phyloP scores from a whole-genome alignment of 2,113 vertebrate genomes.

The Sakesphorus luctuosus region DNA sequence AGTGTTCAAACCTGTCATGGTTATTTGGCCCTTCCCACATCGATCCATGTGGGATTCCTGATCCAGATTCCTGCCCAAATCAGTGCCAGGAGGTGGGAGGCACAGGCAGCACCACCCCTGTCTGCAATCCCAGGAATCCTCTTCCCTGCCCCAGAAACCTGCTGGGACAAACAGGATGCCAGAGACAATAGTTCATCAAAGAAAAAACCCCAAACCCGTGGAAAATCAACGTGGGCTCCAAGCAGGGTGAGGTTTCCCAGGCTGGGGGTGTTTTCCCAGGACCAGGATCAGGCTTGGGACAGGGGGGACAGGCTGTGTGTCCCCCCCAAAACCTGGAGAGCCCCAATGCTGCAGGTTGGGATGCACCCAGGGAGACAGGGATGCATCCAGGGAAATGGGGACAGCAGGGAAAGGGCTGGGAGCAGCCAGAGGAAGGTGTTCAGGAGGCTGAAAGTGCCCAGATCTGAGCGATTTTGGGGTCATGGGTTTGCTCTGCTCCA shows the following conservation, averaged over 20 bases:
- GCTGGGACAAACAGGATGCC: slow-evolving; percentile 1
- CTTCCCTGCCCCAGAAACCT: neutral
- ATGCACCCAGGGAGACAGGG: too few relatives aligned
- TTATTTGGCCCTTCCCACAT: neutral
- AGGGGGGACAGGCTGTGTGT: fast-evolving
- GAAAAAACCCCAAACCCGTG: fast-evolving
- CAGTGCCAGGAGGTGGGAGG: neutral
- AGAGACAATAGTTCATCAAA: neutral
- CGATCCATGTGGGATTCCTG: fast-evolving
- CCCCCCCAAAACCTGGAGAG: fast-evolving
- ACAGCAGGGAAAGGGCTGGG: fast-evolving
- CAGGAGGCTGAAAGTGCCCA: fast-evolving
- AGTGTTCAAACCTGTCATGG: fast-evolving
- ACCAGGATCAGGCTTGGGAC: neutral
- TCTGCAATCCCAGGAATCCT: neutral
- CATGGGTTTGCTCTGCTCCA: fast-evolving
- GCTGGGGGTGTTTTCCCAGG: neutral
- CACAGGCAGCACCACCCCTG: neutral
- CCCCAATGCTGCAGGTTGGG: fast-evolving
- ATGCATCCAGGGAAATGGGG: neutral
- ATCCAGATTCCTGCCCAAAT: neutral
- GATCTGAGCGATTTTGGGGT: fast-evolving
- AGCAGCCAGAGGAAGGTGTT: fast-evolving
- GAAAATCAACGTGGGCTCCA: fast-evolving
- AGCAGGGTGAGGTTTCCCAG: neutral